A percentile compares a stretch with the other conserved stretches of the same genome.
Evolutionary conservation across 2,797 vertebrate genomes (phyloP).

Genomic region (Acropternis orthonyx): DNA sequence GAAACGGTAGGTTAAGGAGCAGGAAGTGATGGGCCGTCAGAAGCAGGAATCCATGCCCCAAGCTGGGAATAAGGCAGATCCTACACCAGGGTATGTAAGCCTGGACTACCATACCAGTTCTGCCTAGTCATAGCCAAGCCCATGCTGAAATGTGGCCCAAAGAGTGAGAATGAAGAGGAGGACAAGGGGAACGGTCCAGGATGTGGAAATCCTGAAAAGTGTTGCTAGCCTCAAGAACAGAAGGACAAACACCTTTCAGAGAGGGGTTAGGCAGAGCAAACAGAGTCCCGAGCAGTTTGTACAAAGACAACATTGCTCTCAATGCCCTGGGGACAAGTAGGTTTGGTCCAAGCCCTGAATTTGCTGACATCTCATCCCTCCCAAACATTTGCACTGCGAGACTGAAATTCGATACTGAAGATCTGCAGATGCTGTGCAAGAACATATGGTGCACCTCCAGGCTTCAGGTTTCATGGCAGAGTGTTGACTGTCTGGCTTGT

Average conservation of each 20-base stretch:
- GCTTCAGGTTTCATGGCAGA: neutral
- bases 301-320: rapidly evolving
- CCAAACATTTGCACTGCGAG: neutral
- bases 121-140: neutral
- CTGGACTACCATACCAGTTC: neutral
- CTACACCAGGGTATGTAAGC: neutral
- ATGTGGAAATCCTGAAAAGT: neutral
- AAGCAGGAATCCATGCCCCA: neutral
- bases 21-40: neutral
- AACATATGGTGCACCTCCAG: neutral
- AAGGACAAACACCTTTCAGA: neutral
- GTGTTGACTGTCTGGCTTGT: neutral
- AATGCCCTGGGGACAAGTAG: neutral
- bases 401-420: neutral
- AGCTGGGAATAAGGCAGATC: neutral
- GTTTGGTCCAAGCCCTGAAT: neutral
- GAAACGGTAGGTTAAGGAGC: neutral
- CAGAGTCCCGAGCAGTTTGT: neutral
- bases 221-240: neutral
- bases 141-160: neutral
- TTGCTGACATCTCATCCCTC: neutral
- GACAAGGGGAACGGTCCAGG: neutral
- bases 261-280: neutral
- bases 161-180: neutral
- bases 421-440: neutral